Evolutionary conservation across 2,797 vertebrate species (phyloP), one percentile per base, ranked within the genome.

Genomic region (Manis crassicaudata): DNA sequence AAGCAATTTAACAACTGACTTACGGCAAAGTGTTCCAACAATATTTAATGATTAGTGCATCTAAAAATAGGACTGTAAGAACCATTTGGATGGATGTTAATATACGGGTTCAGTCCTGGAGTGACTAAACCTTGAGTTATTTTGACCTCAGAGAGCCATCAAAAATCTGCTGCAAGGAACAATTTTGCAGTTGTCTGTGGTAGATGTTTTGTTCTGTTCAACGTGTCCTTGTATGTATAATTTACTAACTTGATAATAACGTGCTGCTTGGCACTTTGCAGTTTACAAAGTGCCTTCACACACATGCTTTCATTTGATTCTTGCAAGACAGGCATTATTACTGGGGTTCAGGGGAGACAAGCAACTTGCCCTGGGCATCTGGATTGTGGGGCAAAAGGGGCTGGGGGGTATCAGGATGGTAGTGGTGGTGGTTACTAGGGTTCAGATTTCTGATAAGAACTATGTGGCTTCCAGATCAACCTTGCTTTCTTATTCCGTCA

Each of bases 181-280:
- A 68, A n/a, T 91, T 76, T 58, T 79, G 56, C 29, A 17, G 83
- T 80, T 65, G n/a, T 86, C 52, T 40, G 21, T 7, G 0, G 93
- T 73, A 94, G 86, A 52, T 95, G 72, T 56, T 92, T 68, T 40
- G 46, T 67, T 94, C 87, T 85, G 67, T 35, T 76, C 80, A 77
- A 54, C 18, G 0, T 18, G 80, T 90, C 92, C 92, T 95, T 84
- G 88, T 96, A 94, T 86, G 95, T 96, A 7, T 95, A 93, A 95
- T 96, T 97, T 92, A 92, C 94, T 94, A 93, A 94, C 97, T n/a
- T 88, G 96, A 90, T 92, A 94, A 97, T 96, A 81, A 79, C 3
- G 58, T 81, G 94, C 70, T 90, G 81, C 68, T 68, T 92, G 88
- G 93, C 43, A 95, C 73, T 82, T 88, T 16, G 88, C 84, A 83